Evolutionary conservation across 1,140 invertebrate genomes (phyloP).

Genomic region (Hylaeus anthracinus): DNA sequence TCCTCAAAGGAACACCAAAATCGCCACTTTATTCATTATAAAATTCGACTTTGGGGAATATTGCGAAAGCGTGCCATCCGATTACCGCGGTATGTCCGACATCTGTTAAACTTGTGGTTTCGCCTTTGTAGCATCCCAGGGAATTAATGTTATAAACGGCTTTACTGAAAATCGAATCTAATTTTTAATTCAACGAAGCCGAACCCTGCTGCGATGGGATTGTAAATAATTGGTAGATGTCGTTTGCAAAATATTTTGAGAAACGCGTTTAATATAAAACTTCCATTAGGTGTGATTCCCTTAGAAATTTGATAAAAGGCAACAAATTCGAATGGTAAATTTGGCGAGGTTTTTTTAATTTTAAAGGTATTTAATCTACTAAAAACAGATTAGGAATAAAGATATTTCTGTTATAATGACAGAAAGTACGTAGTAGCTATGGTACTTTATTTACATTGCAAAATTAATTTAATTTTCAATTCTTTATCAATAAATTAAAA

Average conservation of each 20-base stretch:
- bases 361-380: no score
- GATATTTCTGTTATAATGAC: no score
- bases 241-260: not conserved
- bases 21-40: not conserved
- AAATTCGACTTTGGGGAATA: not conserved
- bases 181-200: not conserved
- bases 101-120: not conserved
- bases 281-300: no score
- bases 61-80: not conserved
- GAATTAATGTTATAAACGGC: constrained; percentile 15
- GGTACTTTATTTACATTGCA: no score
- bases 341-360: no score
- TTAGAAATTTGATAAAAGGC: no score
- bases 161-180: constrained; percentile 1
- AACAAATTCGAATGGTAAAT: no score
- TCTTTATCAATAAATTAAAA: no score
- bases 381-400: no score
- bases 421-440: no score
- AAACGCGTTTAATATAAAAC: not conserved
- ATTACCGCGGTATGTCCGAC: constrained; percentile 4
- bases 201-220: not conserved
- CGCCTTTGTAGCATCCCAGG: not conserved
- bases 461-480: no score
- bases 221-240: not conserved
- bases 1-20: not conserved